A percentile compares a stretch with the other conserved stretches of the same genome.
These are phyloP conservation scores for Leptinotarsa juncta DNA, from an alignment of 2,888 invertebrate species.

Conservation along the genomic window DNA sequence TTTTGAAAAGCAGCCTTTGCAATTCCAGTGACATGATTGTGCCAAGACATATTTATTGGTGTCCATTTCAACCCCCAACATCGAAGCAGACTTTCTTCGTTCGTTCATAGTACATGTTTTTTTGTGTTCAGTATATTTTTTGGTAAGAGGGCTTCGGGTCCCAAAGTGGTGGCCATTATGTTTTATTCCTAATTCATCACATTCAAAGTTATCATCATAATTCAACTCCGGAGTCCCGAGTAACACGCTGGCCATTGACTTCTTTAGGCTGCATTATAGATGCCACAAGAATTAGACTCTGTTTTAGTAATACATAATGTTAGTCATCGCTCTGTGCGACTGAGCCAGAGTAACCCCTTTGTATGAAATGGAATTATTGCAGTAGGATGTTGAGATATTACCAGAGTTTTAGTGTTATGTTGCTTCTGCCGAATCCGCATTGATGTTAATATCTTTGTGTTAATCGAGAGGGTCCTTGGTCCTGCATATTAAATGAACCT, in stretches of 20 bases:
- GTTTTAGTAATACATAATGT: constrained; percentile 52
- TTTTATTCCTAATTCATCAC: no score
- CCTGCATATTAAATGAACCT: constrained; percentile 1
- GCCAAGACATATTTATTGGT: no score
- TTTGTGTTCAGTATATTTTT: no score
- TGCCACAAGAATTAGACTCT: constrained; percentile 48
- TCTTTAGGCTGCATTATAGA: constrained; percentile 44
- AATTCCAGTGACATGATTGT: no score
- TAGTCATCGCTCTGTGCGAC: constrained; percentile 7
- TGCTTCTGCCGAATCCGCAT: background rate
- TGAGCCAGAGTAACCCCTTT: background rate
- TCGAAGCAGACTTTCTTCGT: no score
- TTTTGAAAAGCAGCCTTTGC: no score
- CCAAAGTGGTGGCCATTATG: no score
- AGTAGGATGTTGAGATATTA: constrained; percentile 17
- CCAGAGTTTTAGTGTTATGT: constrained; percentile 6
- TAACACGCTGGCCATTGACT: constrained; percentile 23
- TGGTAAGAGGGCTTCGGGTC: no score
- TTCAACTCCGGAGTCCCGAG: no score
- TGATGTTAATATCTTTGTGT: background rate
- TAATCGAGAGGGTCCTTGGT: constrained; percentile 2
- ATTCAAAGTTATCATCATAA: no score
- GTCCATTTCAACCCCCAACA: no score
- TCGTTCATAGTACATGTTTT: no score
- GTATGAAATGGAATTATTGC: constrained; percentile 12